These are phyloP conservation scores for Ganaspis brasiliensis DNA, from an alignment of 2,888 invertebrate genomes.

Conservation along the genomic window DNA sequence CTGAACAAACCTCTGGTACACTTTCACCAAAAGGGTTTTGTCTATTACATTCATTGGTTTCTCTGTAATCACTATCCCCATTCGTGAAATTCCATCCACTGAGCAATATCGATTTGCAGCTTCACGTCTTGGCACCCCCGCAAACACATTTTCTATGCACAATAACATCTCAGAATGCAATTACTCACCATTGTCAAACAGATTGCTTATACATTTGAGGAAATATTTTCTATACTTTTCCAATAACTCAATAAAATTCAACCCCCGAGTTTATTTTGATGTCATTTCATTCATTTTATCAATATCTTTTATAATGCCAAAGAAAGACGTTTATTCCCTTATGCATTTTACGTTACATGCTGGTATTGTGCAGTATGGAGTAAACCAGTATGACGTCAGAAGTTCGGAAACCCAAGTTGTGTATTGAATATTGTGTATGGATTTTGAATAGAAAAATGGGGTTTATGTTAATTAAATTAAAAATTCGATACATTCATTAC, in stretches of 20 bases:
- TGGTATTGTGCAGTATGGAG: no score
- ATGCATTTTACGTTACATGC: no score
- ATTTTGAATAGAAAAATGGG: no score
- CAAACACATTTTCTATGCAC: constrained; percentile 29
- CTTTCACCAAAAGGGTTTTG: constrained; percentile 40
- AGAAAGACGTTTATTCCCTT: no score
- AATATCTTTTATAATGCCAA: neutral
- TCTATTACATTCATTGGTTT: constrained; percentile 61
- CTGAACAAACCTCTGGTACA: constrained; percentile 8
- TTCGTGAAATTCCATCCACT: constrained; percentile 57
- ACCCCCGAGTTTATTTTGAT: neutral
- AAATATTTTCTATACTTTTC: constrained; percentile 27
- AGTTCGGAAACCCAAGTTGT: no score
- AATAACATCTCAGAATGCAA: constrained; percentile 38
- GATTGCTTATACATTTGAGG: constrained; percentile 10
- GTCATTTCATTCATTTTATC: neutral
- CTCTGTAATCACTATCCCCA: constrained; percentile 57
- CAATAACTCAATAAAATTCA: constrained; percentile 20
- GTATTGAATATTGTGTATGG: no score
- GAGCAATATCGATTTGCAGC: constrained; percentile 24
- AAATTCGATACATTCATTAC: no score
- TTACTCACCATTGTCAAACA: constrained; percentile 30
- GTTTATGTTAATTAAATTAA: no score
- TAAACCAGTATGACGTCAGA: no score
- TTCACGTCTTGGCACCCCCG: constrained; percentile 18